Base-by-base conservation (phyloP, 1,140 invertebrate species). In the Chlorops oryzae region DNA sequence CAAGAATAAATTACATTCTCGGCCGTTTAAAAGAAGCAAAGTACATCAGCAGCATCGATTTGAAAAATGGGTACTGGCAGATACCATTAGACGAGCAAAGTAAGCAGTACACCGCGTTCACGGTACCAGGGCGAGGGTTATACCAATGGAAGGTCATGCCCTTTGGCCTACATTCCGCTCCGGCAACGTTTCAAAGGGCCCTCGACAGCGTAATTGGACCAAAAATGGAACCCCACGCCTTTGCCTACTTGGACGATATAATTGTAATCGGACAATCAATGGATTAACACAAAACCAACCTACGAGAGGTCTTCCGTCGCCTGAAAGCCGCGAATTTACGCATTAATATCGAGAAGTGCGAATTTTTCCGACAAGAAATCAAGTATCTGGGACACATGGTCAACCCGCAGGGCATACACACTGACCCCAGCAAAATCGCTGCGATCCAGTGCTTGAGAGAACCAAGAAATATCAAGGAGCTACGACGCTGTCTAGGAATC, bases 241-340 rank as follows among this genome's bases (percentile, higher is more conserved):
- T 70, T n/a, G 61, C 60, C 1, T 75, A 75, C 45, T 47, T 75
- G 32, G n/a, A n/a, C n/a, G n/a, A n/a, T n/a, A n/a, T n/a, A n/a
- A n/a, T n/a, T n/a, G n/a, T n/a, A n/a, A n/a, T 72, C 0, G 65
- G 60, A 5, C 42, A 50, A 13, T 55, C 54, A 3, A 72, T 75
- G 32, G 62, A 70, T 0, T 52, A 65, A 15, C 73, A 76, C 51
- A 13, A 71, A 3, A 6, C 42, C 23, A 59, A 69, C 22, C 46
- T 75, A n/a, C n/a, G 61, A 38, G 35, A 15, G 1, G 52, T 58
- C 3, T 52, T 59, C 5, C 17, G 51, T 13, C 7, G 46, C 39
- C 10, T 43, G 25, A 17, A 20, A 50, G 17, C 22, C 25, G 32
- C 42, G 2, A 24, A 45, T 7, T 41, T 61, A 1, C 50, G 27